A percentile compares a stretch with the other conserved stretches of the same genome.
Conservation (phyloP, 2,113 vertebrate species). For the Upupa epops region DNA sequence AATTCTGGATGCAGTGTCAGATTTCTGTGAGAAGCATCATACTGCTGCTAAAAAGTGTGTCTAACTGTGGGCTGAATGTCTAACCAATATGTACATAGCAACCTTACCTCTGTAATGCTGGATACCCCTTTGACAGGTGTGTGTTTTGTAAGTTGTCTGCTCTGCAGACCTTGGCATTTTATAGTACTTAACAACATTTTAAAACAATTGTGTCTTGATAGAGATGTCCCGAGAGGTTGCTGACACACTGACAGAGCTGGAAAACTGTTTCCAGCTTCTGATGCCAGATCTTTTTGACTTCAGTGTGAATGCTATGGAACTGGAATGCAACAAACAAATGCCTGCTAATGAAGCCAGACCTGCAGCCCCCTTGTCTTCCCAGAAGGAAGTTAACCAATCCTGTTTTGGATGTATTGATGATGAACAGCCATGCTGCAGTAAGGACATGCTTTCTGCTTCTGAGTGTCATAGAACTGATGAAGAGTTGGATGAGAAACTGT, state of each 20-base stretch:
- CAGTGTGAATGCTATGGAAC: neutral
- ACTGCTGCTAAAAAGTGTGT: neutral
- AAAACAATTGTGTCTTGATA: slow-evolving; percentile 49
- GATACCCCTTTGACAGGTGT: neutral
- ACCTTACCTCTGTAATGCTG: neutral
- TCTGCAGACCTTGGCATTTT: neutral
- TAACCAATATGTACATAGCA: accelerated
- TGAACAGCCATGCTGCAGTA: slow-evolving; percentile 89
- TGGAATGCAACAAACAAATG: neutral
- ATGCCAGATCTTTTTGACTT: slow-evolving; percentile 78
- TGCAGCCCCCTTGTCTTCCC: neutral
- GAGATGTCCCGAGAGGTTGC: slow-evolving; percentile 81
- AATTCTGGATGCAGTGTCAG: neutral
- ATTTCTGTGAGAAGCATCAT: neutral
- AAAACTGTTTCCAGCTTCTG: slow-evolving; percentile 87
- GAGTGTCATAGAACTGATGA: neutral
- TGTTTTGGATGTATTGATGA: neutral
- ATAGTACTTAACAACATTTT: neutral
- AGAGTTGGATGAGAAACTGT: neutral
- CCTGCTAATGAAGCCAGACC: neutral
- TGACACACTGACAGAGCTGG: slow-evolving; percentile 83
- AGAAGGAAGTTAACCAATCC: neutral
- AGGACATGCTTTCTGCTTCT: slow-evolving; percentile 57
- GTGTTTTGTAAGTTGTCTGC: neutral
- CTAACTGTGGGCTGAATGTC: neutral